Conservation (phyloP, 2,888 invertebrate genomes). For the Ectemnius cavifrons region DNA sequence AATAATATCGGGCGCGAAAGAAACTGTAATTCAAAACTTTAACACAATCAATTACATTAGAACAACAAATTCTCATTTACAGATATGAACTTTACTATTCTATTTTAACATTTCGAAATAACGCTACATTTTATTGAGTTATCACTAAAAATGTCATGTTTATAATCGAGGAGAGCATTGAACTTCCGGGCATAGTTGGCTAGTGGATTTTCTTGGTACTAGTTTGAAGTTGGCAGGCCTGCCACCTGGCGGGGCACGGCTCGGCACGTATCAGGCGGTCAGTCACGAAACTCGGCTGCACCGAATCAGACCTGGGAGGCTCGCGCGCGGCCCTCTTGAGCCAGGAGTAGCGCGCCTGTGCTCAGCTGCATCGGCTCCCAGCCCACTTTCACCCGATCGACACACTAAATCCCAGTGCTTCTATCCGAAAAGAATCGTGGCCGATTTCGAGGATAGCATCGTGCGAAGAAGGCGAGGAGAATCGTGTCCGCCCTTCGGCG, state of each 20-base stretch:
- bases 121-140: too few species aligned
- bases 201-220: conserved; percentile 11
- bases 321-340: conserved; percentile 23
- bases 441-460: too few species aligned
- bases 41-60: too few species aligned
- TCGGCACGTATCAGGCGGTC: conserved; percentile 66
- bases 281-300: conserved; percentile 75
- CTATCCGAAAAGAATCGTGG: too few species aligned
- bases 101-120: too few species aligned
- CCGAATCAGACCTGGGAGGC: conserved; percentile 62
- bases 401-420: too few species aligned
- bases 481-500: not conserved
- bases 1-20: too few species aligned
- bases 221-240: conserved; percentile 61
- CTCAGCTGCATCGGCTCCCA: conserved; percentile 34
- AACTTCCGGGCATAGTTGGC: not conserved
- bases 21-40: too few species aligned
- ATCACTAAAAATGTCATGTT: too few species aligned
- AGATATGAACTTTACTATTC: too few species aligned
- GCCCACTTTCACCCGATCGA: conserved; percentile 14
- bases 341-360: conserved; percentile 45
- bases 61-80: too few species aligned
- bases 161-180: too few species aligned
- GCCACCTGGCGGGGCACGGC: conserved; percentile 70
- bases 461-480: not conserved